Evolutionary conservation across 2,113 vertebrate genomes (phyloP), one percentile per base, ranked within the genome.

Genomic region (Struthio camelus): DNA sequence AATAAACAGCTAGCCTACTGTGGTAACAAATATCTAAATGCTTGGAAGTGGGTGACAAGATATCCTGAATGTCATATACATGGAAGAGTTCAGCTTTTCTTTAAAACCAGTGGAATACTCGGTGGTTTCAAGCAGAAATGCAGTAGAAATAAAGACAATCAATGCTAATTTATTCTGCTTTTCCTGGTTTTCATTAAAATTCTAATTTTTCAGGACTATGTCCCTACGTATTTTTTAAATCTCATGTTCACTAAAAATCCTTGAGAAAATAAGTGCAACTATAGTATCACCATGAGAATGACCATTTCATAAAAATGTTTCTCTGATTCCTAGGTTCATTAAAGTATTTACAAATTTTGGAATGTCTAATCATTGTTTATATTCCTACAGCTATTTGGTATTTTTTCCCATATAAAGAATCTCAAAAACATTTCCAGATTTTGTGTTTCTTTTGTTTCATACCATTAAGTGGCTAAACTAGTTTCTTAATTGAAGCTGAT

Each of bases 171-270:
- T 80, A 87, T 94, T 85, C 77, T 85, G 59, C 32, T 87, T 80
- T 83, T 66, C 44, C 89, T 87, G 73, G 24, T 50, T 92, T 96
- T 85, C 70, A 66, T 82, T 91, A 94, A 15, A 32, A 73, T 70
- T 4, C 44, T 92, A 6, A 40, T 94, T 93, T 48, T 89, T 89
- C 71, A 78, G 27, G 46, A 73, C 11, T 30, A 54, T 15, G 18
- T 51, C 36, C 50, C 50, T 36, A 66, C 24, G 42, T 8, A 19
- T 30, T 69, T 90, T 67, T 83, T 34, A 94, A 88, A 90, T 48
- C 25, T 69, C 64, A 18, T 0, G 2, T 23, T 87, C 73, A 51
- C 53, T 89, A 62, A 64, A 79, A 89, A 81, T 87, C 81, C 48
- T 81, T 32, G 48, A 23, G 65, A 89, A 93, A 71, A 84, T 66